phyloP scores from a whole-genome alignment of 2,888 invertebrate genomes.

The Asteroscopus sphinx region DNA sequence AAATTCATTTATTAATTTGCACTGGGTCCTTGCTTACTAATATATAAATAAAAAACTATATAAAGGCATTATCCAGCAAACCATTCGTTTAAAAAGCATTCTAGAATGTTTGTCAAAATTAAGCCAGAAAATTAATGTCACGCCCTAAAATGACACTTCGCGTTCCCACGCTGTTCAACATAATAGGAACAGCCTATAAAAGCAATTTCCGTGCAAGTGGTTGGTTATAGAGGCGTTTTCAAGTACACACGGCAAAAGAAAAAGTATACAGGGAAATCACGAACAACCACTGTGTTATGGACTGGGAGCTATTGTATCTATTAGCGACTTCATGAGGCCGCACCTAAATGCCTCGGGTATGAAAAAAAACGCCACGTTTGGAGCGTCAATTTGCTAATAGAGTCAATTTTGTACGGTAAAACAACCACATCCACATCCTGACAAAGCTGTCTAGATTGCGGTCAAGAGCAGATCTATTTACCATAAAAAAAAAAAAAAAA shows the following conservation, averaged over 20 bases:
- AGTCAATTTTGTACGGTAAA: too few species aligned
- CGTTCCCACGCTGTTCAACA: conserved; percentile 38
- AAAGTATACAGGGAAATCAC: background rate
- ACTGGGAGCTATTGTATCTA: background rate
- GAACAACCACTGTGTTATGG: background rate
- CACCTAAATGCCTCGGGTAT: too few species aligned
- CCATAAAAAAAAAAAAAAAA: too few species aligned
- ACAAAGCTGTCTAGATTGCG: too few species aligned
- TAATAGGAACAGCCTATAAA: conserved; percentile 54
- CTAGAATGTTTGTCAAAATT: conserved; percentile 41
- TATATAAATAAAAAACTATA: background rate
- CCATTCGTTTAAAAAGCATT: conserved; percentile 10
- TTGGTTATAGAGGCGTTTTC: conserved; percentile 30
- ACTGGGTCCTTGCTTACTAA: too few species aligned
- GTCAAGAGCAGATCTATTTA: too few species aligned
- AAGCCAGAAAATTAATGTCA: conserved; percentile 40
- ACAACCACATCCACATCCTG: too few species aligned
- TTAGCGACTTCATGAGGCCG: too few species aligned
- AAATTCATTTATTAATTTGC: too few species aligned
- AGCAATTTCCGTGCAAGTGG: conserved; percentile 52
- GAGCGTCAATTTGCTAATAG: too few species aligned
- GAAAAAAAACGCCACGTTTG: too few species aligned
- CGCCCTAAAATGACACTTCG: conserved; percentile 51
- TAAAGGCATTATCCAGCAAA: conserved; percentile 5
- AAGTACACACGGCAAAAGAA: conserved; percentile 22